phyloP scores from a whole-genome alignment of 2,113 vertebrate genomes.

The Boleophthalmus pectinirostris region DNA sequence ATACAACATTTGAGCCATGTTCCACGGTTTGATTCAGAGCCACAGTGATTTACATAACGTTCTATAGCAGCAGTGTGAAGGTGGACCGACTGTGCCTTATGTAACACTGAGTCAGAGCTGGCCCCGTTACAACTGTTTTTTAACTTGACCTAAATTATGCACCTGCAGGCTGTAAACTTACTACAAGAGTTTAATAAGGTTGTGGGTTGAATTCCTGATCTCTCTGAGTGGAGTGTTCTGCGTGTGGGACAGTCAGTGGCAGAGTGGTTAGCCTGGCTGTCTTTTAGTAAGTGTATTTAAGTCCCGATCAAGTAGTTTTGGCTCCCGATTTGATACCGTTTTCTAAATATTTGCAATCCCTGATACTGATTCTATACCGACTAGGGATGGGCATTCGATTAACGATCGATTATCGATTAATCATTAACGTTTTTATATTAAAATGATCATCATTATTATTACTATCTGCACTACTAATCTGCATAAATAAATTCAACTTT shows the following conservation, averaged over 20 bases:
- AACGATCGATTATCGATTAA: too few species aligned
- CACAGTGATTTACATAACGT: slow-evolving; percentile 42
- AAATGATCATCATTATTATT: too few species aligned
- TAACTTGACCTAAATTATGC: neutral
- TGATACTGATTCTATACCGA: too few species aligned
- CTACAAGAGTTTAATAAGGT: neutral
- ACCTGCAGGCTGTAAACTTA: slow-evolving; percentile 1
- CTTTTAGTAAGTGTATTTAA: neutral
- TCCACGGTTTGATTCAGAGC: slow-evolving; percentile 35
- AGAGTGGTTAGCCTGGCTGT: neutral
- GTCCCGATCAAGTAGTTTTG: too few species aligned
- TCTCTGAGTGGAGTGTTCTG: neutral
- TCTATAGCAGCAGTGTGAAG: slow-evolving; percentile 17
- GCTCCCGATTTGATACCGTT: too few species aligned
- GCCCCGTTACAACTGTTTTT: neutral
- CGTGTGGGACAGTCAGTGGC: neutral
- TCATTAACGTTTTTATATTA: too few species aligned
- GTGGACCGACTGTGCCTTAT: neutral
- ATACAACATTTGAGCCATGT: slow-evolving; percentile 22
- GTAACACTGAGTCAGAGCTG: neutral
- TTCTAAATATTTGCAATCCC: too few species aligned
- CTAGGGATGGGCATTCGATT: too few species aligned
- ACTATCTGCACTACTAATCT: too few species aligned
- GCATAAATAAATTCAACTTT: too few species aligned
- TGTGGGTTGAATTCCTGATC: neutral